phyloP scores from a whole-genome alignment of 2,888 invertebrate genomes.

The Hylaea fasciaria region DNA sequence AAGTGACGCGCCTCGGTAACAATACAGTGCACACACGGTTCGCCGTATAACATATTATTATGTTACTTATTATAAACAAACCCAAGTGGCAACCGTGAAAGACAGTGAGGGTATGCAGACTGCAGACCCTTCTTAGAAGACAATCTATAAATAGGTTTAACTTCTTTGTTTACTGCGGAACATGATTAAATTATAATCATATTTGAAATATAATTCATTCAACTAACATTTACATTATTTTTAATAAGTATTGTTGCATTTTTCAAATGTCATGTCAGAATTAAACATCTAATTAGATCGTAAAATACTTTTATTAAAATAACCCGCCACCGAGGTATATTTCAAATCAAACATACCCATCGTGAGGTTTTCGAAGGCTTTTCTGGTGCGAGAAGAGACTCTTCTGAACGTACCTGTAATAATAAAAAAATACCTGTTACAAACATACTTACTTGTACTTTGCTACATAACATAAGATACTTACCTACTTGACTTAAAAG shows the following conservation, averaged over 20 bases:
- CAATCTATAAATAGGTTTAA: conserved; percentile 26
- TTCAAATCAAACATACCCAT: conserved; percentile 74
- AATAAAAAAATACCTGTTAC: conserved; percentile 2
- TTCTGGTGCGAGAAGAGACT: conserved; percentile 76
- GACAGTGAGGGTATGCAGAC: conserved; percentile 26
- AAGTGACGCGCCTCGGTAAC: conserved; percentile 48
- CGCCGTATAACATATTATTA: conserved; percentile 12
- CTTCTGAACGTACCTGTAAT: conserved; percentile 81
- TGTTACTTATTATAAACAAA: conserved; percentile 31
- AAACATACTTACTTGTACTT: too few species aligned
- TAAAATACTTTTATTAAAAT: not conserved
- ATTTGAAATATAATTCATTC: too few species aligned
- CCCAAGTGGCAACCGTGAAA: conserved; percentile 26
- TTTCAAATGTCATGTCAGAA: too few species aligned
- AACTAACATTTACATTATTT: too few species aligned
- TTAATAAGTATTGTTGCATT: too few species aligned
- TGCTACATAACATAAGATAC: too few species aligned
- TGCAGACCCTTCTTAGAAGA: conserved; percentile 26
- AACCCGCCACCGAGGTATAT: conserved; percentile 66
- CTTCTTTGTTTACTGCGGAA: conserved; percentile 14
- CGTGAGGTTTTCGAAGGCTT: conserved; percentile 70
- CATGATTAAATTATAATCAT: not conserved
- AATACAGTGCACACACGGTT: conserved; percentile 24
- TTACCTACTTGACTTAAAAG: too few species aligned
- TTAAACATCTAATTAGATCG: too few species aligned